A percentile compares a stretch with the other conserved stretches of the same genome.
Conservation (phyloP, 2,113 vertebrate genomes). For the Parus major region DNA sequence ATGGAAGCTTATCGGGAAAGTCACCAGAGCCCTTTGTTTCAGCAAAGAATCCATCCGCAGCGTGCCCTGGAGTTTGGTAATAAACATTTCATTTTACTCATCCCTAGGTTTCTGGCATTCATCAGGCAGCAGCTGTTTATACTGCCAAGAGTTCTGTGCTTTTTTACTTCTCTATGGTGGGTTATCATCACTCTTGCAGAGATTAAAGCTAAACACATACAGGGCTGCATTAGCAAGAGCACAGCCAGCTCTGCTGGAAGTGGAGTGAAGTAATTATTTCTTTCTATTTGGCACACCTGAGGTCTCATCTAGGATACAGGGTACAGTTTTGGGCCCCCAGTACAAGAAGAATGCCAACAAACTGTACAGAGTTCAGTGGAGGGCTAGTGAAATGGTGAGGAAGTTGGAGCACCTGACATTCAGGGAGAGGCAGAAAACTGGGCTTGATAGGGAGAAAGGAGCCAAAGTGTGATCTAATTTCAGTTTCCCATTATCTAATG, state of each 20-base stretch:
- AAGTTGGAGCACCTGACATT: neutral
- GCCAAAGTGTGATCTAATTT: neutral
- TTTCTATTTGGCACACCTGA: neutral
- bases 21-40: neutral
- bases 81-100: neutral
- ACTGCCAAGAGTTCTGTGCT: neutral
- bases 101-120: constrained; percentile 14
- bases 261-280: neutral
- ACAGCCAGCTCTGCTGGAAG: neutral
- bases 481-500: neutral
- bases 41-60: neutral
- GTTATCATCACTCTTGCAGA: neutral
- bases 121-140: neutral
- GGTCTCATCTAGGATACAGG: neutral
- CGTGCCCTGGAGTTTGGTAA: neutral
- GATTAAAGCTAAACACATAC: neutral
- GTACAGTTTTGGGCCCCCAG: neutral
- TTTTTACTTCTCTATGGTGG: neutral
- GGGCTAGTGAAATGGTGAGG: neutral
- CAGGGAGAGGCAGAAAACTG: neutral
- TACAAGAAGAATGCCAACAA: neutral
- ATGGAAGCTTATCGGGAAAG: neutral
- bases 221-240: neutral
- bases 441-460: neutral
- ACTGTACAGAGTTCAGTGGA: neutral